Base-by-base conservation (phyloP, 2,113 vertebrate species). In the Datnioides undecimradiatus region DNA sequence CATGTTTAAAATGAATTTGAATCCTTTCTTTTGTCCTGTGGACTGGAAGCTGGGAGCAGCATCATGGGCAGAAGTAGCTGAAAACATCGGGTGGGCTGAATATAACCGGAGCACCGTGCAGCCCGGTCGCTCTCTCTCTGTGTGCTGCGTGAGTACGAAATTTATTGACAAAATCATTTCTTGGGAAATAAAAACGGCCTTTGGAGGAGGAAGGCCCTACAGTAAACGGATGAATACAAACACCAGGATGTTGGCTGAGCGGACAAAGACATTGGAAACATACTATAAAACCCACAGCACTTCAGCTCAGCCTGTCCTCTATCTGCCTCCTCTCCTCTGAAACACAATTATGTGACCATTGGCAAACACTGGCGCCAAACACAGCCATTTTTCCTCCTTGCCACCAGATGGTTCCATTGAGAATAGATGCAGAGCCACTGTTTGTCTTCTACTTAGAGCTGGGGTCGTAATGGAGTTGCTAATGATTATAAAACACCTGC, bases 401-500 rank as follows among this genome's bases (percentile, higher is more conserved):
- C 93, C 91, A 94, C 91, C 93, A 95, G 94, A 96, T 94, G 93
- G 91, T 91, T 93, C 91, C 91, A 94, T 93, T 93, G 91, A 93
- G 71, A 87, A 75, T 87, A 78, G 82, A 84, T 73, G 88, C 86
- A 74, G 40, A 79, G 85, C 69, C 43, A 80, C 65, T 95, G 91
- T 96, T 95, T 96, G 88, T 92, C 93, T 94, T 90, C 90, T 84
- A 91, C 87, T 94, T 84, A 90, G 79, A 80, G 87, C 93, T 66
- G 76, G 87, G 85, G 84, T 92, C 90, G 85, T 89, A 90, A 89
- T 92, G 91, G 92, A 93, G 89, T 91, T 73, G 70, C 89, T 93
- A 91, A 93, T 88, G 93, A 89, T 91, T 94, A 86, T 91, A 93
- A 94, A 95, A 95, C 92, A 96, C 90, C 93, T 96, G 93, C 93